Base-by-base conservation (phyloP, 30 jellyfish, hydroid and myxozoan genomes). In the Catostylus mosaicus region DNA sequence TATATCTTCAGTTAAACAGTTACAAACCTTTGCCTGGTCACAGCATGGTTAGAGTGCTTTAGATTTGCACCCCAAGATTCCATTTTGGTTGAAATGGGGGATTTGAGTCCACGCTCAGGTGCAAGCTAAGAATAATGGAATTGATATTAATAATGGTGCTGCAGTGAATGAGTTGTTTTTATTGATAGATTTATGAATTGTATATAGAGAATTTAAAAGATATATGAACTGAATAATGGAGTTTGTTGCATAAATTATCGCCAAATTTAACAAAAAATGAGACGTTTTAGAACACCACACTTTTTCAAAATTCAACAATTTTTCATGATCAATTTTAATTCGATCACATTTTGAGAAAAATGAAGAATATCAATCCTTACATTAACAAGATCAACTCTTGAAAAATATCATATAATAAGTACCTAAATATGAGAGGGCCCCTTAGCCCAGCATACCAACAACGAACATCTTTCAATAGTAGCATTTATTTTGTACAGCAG, bases 41-140 rank as follows among this genome's bases (percentile, higher is more conserved):
- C 66, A 0, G 82, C 77, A 10, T 67, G 47, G 16, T n/a, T 2
- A 68, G 20, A 29, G 31, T 57, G 30, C 1, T 23, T 20, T 1
- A 37, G 1, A 0, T 84, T 77, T 40, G 77, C 48, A 33, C 90
- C 90, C 90, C 90, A 80, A 56, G 82, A 77, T 1, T 48, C 75
- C 73, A 63, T 51, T 32, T 80, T 80, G 26, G 66, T 84, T 12
- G 80, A 59, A 40, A 57, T 57, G 0, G 90, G 90, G 3, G 90
- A 84, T 29, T 38, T 54, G 56, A 52, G 32, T 27, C 82, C 83
- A 2, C 90, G 45, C 66, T 80, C 90, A 7, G 19, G 35, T 10
- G 83, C 54, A 37, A 80, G 90, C 90, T 80, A 72, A 67, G 50
- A 31, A 6, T 7, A 5, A 59, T 3, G n/a, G n/a, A 50, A 8